Percentiles rank a stretch among this genome's conserved stretches.
Conservation (phyloP, 2,888 invertebrate species). For the Parnassius orleans region DNA sequence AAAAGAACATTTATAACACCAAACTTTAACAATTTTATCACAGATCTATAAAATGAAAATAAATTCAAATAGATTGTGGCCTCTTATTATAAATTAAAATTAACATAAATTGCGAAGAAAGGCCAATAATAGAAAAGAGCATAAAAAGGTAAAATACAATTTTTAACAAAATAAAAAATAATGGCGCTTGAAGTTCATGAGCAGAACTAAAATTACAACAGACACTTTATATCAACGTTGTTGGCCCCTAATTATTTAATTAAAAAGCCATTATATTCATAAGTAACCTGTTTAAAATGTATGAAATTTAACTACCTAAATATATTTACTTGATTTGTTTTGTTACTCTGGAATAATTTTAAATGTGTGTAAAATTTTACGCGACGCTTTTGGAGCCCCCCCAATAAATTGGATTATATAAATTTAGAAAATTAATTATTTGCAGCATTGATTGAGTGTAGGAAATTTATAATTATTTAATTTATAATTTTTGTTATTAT, state of each 20-base stretch:
- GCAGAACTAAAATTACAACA: slow-evolving; percentile 36
- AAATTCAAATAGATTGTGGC: neutral
- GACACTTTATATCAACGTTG: slow-evolving; percentile 58
- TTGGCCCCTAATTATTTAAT: slow-evolving; percentile 78
- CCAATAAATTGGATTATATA: too few species aligned
- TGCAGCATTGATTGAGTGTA: too few species aligned
- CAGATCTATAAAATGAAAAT: slow-evolving; percentile 15
- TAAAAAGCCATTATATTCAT: slow-evolving; percentile 76
- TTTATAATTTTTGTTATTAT: too few species aligned
- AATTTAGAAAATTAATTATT: too few species aligned
- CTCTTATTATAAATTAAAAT: slow-evolving; percentile 1
- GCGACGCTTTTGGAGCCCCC: slow-evolving; percentile 59
- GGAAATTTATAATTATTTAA: too few species aligned
- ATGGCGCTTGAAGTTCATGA: neutral
- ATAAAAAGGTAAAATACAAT: too few species aligned
- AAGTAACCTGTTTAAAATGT: slow-evolving; percentile 75
- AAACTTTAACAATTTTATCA: slow-evolving; percentile 24
- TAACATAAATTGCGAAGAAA: slow-evolving; percentile 6
- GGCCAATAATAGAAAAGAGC: too few species aligned
- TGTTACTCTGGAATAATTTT: slow-evolving; percentile 57
- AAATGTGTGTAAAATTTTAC: slow-evolving; percentile 55
- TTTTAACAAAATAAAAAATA: too few species aligned
- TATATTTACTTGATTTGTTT: slow-evolving; percentile 57
- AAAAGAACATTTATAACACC: neutral
- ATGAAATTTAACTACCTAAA: slow-evolving; percentile 77